These are phyloP conservation scores for Crotalus viridis DNA, from an alignment of 2,113 vertebrate genomes.

Conservation along the genomic window DNA sequence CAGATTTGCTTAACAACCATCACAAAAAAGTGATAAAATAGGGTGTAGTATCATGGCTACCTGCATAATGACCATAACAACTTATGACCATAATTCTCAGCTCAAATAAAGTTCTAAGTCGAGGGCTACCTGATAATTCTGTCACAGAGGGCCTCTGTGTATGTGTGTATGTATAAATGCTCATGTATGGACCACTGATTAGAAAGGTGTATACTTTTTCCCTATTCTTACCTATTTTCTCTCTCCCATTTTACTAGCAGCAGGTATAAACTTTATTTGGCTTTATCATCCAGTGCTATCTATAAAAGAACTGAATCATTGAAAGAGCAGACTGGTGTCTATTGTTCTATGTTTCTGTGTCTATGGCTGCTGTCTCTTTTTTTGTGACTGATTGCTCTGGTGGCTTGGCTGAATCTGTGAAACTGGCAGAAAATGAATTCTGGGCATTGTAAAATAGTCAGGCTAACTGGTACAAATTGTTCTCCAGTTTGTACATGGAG, in stretches of 20 bases:
- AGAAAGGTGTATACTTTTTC: not conserved
- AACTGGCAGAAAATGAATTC: not conserved
- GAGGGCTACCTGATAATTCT: not conserved
- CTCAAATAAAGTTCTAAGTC: not conserved
- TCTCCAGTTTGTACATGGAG: not conserved
- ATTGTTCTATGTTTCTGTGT: not conserved
- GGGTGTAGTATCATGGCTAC: not conserved
- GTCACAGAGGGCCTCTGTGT: not conserved
- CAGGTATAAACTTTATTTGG: not conserved
- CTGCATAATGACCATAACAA: not conserved
- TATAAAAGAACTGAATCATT: not conserved
- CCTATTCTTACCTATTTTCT: not conserved
- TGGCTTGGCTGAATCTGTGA: not conserved
- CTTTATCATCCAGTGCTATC: not conserved
- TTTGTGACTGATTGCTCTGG: not conserved
- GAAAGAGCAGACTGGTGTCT: not conserved
- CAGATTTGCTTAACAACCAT: not conserved
- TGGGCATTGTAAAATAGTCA: not conserved
- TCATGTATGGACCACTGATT: not conserved
- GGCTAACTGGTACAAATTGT: not conserved
- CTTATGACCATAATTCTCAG: not conserved
- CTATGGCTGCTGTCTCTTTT: not conserved
- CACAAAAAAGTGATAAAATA: not conserved
- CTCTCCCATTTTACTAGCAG: not conserved
- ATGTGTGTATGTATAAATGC: not conserved